Conservation (phyloP, 2,113 vertebrate genomes). For the Grammomys dolichurus region DNA sequence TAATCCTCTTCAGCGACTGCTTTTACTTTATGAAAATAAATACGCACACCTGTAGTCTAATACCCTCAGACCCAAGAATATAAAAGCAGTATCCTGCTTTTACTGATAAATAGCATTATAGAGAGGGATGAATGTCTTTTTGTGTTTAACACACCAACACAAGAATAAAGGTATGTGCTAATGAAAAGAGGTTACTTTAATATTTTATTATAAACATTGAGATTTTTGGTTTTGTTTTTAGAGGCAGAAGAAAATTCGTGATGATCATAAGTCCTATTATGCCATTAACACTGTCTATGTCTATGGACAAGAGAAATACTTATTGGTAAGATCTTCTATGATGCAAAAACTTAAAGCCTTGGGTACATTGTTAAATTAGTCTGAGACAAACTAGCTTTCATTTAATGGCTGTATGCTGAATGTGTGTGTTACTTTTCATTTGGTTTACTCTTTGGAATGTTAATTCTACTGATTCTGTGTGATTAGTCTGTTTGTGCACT, state of each 20-base stretch:
- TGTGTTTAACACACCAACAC: conserved; percentile 25
- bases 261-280: conserved; percentile 97
- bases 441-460: conserved; percentile 32
- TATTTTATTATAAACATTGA: conserved; percentile 66
- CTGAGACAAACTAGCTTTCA: conserved; percentile 39
- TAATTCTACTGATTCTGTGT: conserved; percentile 46
- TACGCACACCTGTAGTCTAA: conserved; percentile 38
- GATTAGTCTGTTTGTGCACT: conserved; percentile 33
- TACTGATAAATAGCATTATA: conserved; percentile 32
- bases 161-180: background rate
- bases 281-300: conserved; percentile 98
- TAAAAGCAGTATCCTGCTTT: conserved; percentile 41
- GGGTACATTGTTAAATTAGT: conserved; percentile 38
- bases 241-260: conserved; percentile 91
- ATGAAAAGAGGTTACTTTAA: conserved; percentile 54
- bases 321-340: conserved; percentile 91
- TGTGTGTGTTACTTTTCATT: conserved; percentile 5
- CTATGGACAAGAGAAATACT: conserved; percentile 98
- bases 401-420: background rate
- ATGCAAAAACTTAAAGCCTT: conserved; percentile 47
- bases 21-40: conserved; percentile 61
- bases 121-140: conserved; percentile 13
- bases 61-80: conserved; percentile 35
- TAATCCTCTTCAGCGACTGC: background rate
- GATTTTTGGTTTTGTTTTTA: conserved; percentile 81